Evolutionary conservation across 2,113 vertebrate species (phyloP), one percentile per base, ranked within the genome.

Genomic region (Tachysurus fulvidraco): DNA sequence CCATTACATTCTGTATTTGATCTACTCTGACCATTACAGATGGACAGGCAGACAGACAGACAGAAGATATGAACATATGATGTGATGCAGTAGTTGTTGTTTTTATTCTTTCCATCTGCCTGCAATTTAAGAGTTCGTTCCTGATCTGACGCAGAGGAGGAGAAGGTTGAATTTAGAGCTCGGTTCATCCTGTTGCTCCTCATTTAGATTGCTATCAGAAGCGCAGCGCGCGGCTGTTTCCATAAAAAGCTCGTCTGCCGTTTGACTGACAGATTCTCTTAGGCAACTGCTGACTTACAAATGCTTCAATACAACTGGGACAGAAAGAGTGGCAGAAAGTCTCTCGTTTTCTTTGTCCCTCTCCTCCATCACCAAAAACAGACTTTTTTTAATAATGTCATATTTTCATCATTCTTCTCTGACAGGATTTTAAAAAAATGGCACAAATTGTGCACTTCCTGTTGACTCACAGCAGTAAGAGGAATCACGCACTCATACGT

Each of bases 171-270:
- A 85, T 77, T 21, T 50, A 77, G 17, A 52, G 16, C 73, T 46
- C 16, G 3, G n/a, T 85, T 85, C 19, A 78, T 78, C 85, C 65
- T 83, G 83, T 86, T 81, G 64, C 82, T 89, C 73, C 67, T 84
- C 41, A 78, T 89, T 76, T 85, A 62, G 88, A 87, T 87, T 30
- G 50, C 59, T 87, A 89, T 87, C 86, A 83, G 78, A 85, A 74
- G 69, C 5, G 25, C 82, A 64, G 78, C 44, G 44, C 80, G 65
- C 74, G 82, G 83, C 84, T 41, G 77, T 71, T 84, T 87, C 82
- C 83, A 69, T 69, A 83, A 85, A 80, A 87, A 79, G 30, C 71
- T 25, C 44, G 19, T 79, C 88, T 78, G 62, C 71, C n/a, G 50
- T 79, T 87, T 85, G 85, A 89, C 28, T 89, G 88, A 89, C 85